These are phyloP conservation scores for Bombylius discolor DNA, from an alignment of 2,888 invertebrate species.

Conservation along the genomic window DNA sequence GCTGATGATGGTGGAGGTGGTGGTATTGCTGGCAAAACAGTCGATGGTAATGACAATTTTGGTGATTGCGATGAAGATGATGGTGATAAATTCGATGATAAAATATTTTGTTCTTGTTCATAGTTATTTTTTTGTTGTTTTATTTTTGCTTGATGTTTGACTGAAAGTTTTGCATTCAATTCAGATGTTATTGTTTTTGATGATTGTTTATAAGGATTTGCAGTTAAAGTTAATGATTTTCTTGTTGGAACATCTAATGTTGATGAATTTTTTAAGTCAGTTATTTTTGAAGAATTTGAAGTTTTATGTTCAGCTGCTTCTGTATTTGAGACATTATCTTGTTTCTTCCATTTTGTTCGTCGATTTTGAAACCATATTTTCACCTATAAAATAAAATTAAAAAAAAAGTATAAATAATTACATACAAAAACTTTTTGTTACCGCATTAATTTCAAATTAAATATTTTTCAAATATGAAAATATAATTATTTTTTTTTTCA, in stretches of 20 bases:
- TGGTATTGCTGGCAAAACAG: not conserved
- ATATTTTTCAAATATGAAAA: too few relatives aligned
- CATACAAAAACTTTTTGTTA: too few relatives aligned
- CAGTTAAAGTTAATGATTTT: conserved; percentile 2
- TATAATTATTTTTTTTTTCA: too few relatives aligned
- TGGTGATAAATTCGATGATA: not conserved
- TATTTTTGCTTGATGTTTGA: conserved; percentile 31
- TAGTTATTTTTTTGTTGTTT: conserved; percentile 7
- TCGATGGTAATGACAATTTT: not conserved
- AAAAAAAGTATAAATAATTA: not conserved
- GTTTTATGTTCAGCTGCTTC: conserved; percentile 72
- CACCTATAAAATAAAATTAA: conserved; percentile 24
- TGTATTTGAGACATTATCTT: conserved; percentile 80
- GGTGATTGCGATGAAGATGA: not conserved
- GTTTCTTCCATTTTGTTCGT: conserved; percentile 61
- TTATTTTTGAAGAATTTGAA: not conserved
- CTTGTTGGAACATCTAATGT: not conserved
- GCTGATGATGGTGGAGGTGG: not conserved
- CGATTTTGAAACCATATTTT: conserved; percentile 38
- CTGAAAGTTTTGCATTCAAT: conserved; percentile 26
- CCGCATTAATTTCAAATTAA: too few relatives aligned
- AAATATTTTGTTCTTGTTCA: not conserved
- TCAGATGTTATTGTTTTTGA: conserved; percentile 19
- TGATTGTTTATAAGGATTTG: conserved; percentile 11
- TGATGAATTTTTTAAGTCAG: not conserved